These are phyloP conservation scores for Lottia gigantea DNA, from an alignment of 2,888 invertebrate genomes.

Conservation along the genomic window DNA sequence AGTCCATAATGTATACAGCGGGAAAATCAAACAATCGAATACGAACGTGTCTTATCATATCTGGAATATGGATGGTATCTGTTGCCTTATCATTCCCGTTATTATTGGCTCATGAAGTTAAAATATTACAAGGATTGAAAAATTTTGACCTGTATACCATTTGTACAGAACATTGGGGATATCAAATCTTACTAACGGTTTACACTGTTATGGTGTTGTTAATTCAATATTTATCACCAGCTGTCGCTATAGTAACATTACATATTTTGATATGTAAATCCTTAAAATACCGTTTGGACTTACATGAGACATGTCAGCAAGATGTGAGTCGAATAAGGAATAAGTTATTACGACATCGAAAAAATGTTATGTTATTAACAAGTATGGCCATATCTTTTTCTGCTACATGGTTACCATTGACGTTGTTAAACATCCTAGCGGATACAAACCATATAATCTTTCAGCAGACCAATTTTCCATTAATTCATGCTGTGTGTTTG, in stretches of 20 bases:
- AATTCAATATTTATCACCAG: constrained; percentile 50
- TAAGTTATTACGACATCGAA: constrained; percentile 47
- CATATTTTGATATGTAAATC: constrained; percentile 61
- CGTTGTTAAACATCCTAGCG: constrained; percentile 48
- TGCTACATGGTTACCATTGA: constrained; percentile 54
- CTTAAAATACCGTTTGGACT: constrained; percentile 57
- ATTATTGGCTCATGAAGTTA: constrained; percentile 38
- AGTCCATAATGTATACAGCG: constrained; percentile 40
- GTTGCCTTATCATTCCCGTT: constrained; percentile 42
- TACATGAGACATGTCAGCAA: constrained; percentile 17
- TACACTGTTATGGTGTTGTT: constrained; percentile 43
- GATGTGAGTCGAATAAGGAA: constrained; percentile 35
- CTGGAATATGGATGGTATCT: constrained; percentile 42
- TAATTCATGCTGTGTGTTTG: constrained; percentile 50
- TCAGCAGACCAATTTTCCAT: constrained; percentile 55
- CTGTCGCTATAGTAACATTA: constrained; percentile 41
- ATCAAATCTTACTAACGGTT: constrained; percentile 28
- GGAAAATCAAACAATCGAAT: constrained; percentile 28
- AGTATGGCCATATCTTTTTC: constrained; percentile 52
- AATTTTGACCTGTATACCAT: constrained; percentile 63
- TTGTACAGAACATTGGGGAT: constrained; percentile 51
- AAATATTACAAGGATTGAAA: constrained; percentile 49
- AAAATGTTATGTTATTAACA: constrained; percentile 62
- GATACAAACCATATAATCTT: constrained; percentile 45
- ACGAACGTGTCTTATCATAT: constrained; percentile 26